A percentile compares a stretch with the other conserved stretches of the same genome.
These are phyloP conservation scores for Hylomyscus alleni DNA, from an alignment of 2,797 vertebrate species.

Conservation along the genomic window DNA sequence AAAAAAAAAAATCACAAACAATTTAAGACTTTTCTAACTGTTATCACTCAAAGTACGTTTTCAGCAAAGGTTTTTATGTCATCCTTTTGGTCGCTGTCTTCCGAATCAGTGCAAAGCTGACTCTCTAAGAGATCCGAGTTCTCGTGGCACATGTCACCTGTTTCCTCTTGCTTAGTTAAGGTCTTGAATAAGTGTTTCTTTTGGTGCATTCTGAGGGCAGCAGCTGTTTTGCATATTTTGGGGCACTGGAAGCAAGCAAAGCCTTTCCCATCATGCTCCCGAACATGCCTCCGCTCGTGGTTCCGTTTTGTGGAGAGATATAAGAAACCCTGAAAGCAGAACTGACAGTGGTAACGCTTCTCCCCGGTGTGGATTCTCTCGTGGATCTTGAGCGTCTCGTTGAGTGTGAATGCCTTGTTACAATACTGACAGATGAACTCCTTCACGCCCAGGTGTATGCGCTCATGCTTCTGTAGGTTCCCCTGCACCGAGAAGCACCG, in stretches of 20 bases:
- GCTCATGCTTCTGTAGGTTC: slow-evolving; percentile 90
- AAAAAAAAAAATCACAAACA: slow-evolving; percentile 58
- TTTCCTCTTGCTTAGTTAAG: slow-evolving; percentile 86
- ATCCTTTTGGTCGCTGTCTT: slow-evolving; percentile 86
- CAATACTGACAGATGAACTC: slow-evolving; percentile 97
- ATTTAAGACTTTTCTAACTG: slow-evolving; percentile 67
- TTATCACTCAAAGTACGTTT: slow-evolving; percentile 83
- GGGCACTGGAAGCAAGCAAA: slow-evolving; percentile 92
- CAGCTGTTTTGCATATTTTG: slow-evolving; percentile 93
- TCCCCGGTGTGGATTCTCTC: slow-evolving; percentile 94
- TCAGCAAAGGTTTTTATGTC: slow-evolving; percentile 76
- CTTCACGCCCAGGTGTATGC: slow-evolving; percentile 91
- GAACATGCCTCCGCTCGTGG: slow-evolving; percentile 96
- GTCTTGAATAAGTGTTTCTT: slow-evolving; percentile 93
- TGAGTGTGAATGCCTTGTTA: slow-evolving; percentile 95
- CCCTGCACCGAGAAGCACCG: slow-evolving; percentile 95
- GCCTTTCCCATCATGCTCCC: slow-evolving; percentile 91
- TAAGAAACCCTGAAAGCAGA: slow-evolving; percentile 97
- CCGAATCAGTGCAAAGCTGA: slow-evolving; percentile 83
- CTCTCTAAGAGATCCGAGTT: slow-evolving; percentile 82
- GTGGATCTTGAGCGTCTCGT: slow-evolving; percentile 93
- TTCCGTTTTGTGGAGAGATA: slow-evolving; percentile 98
- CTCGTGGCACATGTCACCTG: slow-evolving; percentile 82
- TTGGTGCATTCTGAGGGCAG: slow-evolving; percentile 92
- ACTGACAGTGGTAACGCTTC: slow-evolving; percentile 97